These are phyloP conservation scores for Orestias chungarensis DNA, from an alignment of 2,797 vertebrate genomes.

Conservation along the genomic window DNA sequence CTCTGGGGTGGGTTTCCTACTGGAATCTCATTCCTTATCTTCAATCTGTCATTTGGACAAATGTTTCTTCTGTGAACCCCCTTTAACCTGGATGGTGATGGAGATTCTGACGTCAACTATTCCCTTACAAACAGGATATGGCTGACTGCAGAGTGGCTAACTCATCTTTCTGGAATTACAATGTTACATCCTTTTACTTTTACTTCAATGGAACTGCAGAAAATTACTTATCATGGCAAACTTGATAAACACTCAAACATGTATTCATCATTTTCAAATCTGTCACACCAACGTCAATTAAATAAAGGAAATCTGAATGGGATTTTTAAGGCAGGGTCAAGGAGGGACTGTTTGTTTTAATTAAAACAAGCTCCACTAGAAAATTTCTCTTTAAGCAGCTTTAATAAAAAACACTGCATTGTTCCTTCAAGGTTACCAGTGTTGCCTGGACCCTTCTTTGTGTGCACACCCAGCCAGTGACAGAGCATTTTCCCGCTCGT, in stretches of 20 bases:
- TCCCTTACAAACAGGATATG: slow-evolving; percentile 23
- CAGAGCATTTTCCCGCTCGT: background rate
- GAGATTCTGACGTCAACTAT: slow-evolving; percentile 27
- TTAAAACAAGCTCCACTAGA: background rate
- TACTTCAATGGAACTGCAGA: background rate
- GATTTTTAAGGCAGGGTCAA: background rate
- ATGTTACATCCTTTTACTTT: background rate
- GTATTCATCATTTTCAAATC: background rate
- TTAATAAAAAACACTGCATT: background rate
- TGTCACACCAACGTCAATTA: background rate
- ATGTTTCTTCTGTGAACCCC: slow-evolving; percentile 16
- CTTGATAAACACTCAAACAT: background rate
- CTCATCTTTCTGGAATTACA: background rate
- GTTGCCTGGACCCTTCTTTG: background rate
- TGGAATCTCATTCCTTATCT: slow-evolving; percentile 58
- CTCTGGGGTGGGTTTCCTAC: slow-evolving; percentile 33
- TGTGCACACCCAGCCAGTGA: background rate
- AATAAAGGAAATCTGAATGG: background rate
- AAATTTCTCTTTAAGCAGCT: background rate
- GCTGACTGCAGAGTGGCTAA: slow-evolving; percentile 3
- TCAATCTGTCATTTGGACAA: slow-evolving; percentile 52
- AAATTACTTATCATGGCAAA: background rate
- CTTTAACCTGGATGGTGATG: slow-evolving; percentile 11
- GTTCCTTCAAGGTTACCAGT: background rate
- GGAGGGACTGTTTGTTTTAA: background rate